Conservation (phyloP, 1,140 invertebrate genomes). For the Ditylenchus dipsaci region DNA sequence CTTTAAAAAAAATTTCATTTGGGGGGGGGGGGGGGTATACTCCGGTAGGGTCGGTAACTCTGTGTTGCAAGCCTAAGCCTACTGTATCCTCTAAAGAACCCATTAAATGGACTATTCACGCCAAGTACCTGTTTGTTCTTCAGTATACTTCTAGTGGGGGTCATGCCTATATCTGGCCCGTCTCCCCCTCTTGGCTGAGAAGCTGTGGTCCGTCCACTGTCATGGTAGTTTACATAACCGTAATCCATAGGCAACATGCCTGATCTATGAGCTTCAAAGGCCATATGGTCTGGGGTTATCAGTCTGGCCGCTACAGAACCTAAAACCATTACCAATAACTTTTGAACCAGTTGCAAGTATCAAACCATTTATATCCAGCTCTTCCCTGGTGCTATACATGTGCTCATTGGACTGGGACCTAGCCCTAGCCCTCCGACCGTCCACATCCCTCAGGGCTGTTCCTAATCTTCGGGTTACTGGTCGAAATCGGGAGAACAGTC, state of each 20-base stretch:
- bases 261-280: background rate
- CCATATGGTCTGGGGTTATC: conserved; percentile 15
- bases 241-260: conserved; percentile 28
- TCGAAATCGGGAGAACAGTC: conserved; percentile 9
- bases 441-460: conserved; percentile 39
- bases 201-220: conserved; percentile 28
- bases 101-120: too few relatives aligned
- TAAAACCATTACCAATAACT: conserved; percentile 1
- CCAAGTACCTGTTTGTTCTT: conserved; percentile 58
- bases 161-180: conserved; percentile 38
- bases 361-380: background rate
- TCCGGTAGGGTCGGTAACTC: too few relatives aligned
- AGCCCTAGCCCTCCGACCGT: conserved; percentile 36
- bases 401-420: conserved; percentile 51
- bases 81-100: too few relatives aligned
- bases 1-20: too few relatives aligned
- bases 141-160: conserved; percentile 48
- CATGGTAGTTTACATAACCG: conserved; percentile 52
- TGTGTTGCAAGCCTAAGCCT: too few relatives aligned
- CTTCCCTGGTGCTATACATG: conserved; percentile 26
- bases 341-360: too few relatives aligned
- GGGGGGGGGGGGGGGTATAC: too few relatives aligned
- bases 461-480: conserved; percentile 30
- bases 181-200: conserved; percentile 4
- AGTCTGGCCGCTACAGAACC: background rate